phyloP scores from a whole-genome alignment of 2,797 vertebrate genomes.

The Melanotaenia boesemani region DNA sequence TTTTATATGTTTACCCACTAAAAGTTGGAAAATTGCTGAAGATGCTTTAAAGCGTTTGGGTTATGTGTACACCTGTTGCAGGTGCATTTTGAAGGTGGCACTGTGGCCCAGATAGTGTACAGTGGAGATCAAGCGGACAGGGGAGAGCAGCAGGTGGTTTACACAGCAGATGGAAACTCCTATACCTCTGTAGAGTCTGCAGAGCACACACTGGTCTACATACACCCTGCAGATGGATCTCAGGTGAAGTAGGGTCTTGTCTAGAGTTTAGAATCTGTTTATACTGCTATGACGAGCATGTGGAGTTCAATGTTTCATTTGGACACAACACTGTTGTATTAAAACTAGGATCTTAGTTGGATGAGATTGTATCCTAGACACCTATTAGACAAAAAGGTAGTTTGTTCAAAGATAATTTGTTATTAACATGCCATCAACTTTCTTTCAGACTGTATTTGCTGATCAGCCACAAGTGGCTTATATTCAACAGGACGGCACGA shows the following conservation, averaged over 20 bases:
- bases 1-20: background rate
- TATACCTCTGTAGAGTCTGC: conserved; percentile 96
- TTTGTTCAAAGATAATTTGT: background rate
- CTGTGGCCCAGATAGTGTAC: conserved; percentile 97
- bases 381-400: background rate
- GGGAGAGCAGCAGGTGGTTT: conserved; percentile 94
- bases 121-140: conserved; percentile 91
- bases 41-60: background rate
- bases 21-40: background rate
- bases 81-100: conserved; percentile 93
- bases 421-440: background rate
- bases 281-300: background rate
- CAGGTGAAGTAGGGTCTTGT: conserved; percentile 84
- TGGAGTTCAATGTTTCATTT: background rate
- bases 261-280: background rate
- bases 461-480: conserved; percentile 97
- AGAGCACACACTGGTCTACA: conserved; percentile 97
- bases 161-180: conserved; percentile 92
- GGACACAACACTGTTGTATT: background rate
- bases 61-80: conserved; percentile 59
- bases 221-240: conserved; percentile 94
- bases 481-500: conserved; percentile 95
- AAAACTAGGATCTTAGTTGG: background rate
- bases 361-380: background rate
- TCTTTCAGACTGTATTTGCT: conserved; percentile 90